Conservation (phyloP, 2,888 invertebrate genomes). For the Desoria tigrina region DNA sequence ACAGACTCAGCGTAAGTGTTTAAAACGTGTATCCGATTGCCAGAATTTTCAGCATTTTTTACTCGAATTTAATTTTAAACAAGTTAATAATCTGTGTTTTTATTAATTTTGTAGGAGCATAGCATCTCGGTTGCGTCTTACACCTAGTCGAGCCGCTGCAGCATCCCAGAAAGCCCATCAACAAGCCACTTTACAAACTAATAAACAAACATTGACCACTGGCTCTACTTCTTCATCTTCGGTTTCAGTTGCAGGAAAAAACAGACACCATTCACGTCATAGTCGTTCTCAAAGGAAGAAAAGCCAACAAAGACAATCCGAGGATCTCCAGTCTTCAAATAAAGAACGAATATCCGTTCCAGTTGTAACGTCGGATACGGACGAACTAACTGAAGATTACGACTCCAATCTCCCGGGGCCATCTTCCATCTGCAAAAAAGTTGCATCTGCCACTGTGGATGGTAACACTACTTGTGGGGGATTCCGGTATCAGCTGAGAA, state of each 20-base stretch:
- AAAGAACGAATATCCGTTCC: too few species aligned
- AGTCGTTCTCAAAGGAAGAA: neutral
- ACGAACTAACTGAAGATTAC: constrained; percentile 30
- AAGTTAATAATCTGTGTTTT: neutral
- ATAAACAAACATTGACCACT: too few species aligned
- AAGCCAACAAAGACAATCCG: neutral
- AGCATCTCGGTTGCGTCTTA: constrained; percentile 43
- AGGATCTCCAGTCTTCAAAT: neutral
- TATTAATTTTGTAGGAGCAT: constrained; percentile 21
- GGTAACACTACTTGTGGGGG: constrained; percentile 11
- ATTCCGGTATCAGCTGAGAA: constrained; percentile 47
- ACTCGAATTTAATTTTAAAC: too few species aligned
- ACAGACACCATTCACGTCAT: neutral
- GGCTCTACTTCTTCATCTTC: neutral
- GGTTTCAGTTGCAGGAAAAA: neutral
- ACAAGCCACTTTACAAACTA: constrained; percentile 15
- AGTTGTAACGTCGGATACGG: constrained; percentile 28
- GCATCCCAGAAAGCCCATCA: constrained; percentile 46
- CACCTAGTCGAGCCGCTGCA: constrained; percentile 52
- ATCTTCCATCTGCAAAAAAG: constrained; percentile 36
- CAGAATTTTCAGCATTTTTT: too few species aligned
- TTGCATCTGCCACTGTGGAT: neutral
- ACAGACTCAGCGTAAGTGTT: too few species aligned
- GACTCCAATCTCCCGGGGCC: constrained; percentile 38
- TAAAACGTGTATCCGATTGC: too few species aligned